A percentile compares a stretch with the other conserved stretches of the same genome.
Evolutionary conservation across 1,140 invertebrate species (phyloP).

Genomic region (Potamilus streckersoni): DNA sequence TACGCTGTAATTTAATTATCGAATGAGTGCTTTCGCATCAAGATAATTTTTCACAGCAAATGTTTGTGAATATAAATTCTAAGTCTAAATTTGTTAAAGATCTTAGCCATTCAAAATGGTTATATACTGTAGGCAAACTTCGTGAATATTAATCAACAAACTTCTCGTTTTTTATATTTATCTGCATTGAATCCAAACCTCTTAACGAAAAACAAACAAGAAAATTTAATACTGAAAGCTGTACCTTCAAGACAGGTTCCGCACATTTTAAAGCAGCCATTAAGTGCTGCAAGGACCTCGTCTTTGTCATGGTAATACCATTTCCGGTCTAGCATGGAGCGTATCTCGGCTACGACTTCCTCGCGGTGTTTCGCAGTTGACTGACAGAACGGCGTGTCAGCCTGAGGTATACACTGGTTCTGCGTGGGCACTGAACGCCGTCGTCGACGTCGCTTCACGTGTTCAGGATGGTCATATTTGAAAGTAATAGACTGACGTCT

Average conservation of each 20-base stretch:
- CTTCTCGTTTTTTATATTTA: too few species aligned
- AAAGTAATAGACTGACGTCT: constrained; percentile 24
- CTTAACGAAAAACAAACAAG: too few species aligned
- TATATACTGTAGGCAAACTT: too few species aligned
- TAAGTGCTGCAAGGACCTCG: constrained; percentile 25
- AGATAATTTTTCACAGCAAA: too few species aligned
- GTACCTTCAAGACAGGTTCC: constrained; percentile 45
- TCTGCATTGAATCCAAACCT: too few species aligned
- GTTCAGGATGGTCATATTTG: constrained; percentile 22
- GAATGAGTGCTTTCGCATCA: too few species aligned
- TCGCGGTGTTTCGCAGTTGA: constrained; percentile 17
- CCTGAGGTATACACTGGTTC: constrained; percentile 27
- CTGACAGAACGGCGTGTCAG: constrained; percentile 35
- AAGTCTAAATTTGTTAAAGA: too few species aligned
- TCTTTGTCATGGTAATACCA: constrained; percentile 17
- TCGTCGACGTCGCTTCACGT: constrained; percentile 10
- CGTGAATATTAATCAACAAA: too few species aligned
- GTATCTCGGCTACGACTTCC: constrained; percentile 19
- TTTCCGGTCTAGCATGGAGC: constrained; percentile 27
- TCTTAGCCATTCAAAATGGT: too few species aligned
- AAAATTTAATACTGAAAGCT: too few species aligned
- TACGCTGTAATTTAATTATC: too few species aligned
- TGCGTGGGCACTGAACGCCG: constrained; percentile 9
- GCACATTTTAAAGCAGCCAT: constrained; percentile 36
- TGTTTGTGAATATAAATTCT: too few species aligned